Base-by-base conservation (phyloP, 2,797 vertebrate species). In the Clarias laeviceps region DNA sequence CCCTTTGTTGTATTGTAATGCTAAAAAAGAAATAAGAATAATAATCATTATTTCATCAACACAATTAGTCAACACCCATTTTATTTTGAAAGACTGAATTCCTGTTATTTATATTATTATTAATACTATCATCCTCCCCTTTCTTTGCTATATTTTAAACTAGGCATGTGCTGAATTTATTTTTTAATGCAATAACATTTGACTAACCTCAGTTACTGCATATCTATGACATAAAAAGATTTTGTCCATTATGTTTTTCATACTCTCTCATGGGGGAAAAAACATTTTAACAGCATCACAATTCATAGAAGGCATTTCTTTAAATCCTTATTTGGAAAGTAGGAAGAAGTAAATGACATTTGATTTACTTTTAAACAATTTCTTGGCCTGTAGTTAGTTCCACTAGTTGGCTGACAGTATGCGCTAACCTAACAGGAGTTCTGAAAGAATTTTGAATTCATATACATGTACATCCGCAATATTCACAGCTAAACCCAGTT, bases 91-190 rank as follows among this genome's bases (percentile, higher is more conserved):
- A 18, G 59, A 74, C 29, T 68, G 68, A 82, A 80, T 37, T 17
- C 32, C 73, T 85, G 15, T n/a, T 78, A 9, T 87, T 81, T 70
- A n/a, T 37, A 80, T 74, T 54, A 37, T 69, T 81, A 34, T 80
- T 50, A 64, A 20, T 54, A 72, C 74, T 64, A 45, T 80, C 64
- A 80, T 79, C 8, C 8, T 59, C 34, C 34, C 14, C 34, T 68
- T 12, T 37, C 72, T 81, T 68, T n/a, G 73, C n/a, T 65, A 64
- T 84, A 20, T 59, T 79, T 73, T 64, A 40, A 62, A 18, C 34
- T 80, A 64, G 34, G 14, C 59, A 45, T 64, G 77, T 80, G 77
- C 77, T 80, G 59, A 34, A 45, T 80, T 64, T 62, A 20, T 77
- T 14, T 24, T 37, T 61, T 17, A 32, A 59, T 57, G 5, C 22